Base-by-base conservation (phyloP, 2,113 vertebrate genomes). In the Proterorhinus semilunaris region DNA sequence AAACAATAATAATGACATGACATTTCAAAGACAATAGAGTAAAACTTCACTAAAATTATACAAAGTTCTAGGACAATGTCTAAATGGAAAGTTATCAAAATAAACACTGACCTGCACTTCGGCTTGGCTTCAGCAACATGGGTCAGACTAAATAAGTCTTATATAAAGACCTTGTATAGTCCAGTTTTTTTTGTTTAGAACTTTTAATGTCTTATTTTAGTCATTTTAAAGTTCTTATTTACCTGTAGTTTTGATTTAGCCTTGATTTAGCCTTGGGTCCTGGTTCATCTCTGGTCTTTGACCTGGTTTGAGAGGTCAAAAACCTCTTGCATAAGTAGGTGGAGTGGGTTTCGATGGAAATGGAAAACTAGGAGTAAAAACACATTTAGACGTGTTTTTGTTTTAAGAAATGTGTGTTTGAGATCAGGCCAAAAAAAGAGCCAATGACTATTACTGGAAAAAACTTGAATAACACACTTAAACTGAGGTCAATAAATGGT, bases 331-430 rank as follows among this genome's bases (percentile, higher is more conserved):
- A 6, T 10, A 61, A 44, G 4, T 8, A 81, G 85, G 85, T 66
- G 87, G 83, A 83, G 87, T 43, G 50, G 0, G 13, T 75, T 54
- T 78, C 76, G 58, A 67, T 74, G 47, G 84, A 81, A 86, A 57
- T 46, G 3, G 69, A 68, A 70, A 66, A 65, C 65, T 63, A 53
- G 68, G 58, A 62, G 79, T 15, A 51, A 50, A 13, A 71, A 44
- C 42, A 21, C 16, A 8, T 10, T 54, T 21, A 21, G 53, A 54
- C 3, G 27, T 27, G 27, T n/a, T n/a, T n/a, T n/a, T 27, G 3
- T 27, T 27, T 27, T 27, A 27, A 27, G 1, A 1, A 27, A 27
- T 3, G 3, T 27, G 27, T 27, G 27, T 27, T 27, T 27, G 1
- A 27, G 27, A 27, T 27, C 27, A 27, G 27, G 27, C 27, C 27